Base-by-base conservation (phyloP, 2,113 vertebrate genomes). In the Amblyornis subalaris region DNA sequence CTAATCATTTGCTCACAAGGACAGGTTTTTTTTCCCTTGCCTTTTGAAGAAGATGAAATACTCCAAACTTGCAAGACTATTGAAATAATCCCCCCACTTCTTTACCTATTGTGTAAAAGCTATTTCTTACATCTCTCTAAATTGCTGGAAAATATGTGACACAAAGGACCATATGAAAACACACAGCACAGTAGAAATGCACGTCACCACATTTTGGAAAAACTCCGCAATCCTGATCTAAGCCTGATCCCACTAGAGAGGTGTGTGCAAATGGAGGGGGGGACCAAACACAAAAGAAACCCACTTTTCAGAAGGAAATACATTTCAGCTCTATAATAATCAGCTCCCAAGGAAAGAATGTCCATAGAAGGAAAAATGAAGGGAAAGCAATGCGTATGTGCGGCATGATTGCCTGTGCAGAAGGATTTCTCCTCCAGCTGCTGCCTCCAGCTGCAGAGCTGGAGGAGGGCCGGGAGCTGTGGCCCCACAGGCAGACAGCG, bases 1-100 rank as follows among this genome's bases (percentile, higher is more conserved):
- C 95, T 95, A 95, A 96, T 96, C 84, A 96, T 96, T 94, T 94
- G 58, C 90, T 97, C 85, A 73, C 77, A 93, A 89, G 95, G 44
- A 92, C 42, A 89, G 33, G 18, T 3, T 74, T 85, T 87, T 77
- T 66, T 25, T 2, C 47, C 33, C 62, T 93, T 4, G 8, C 47
- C 42, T 90, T 94, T 95, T 93, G 69, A 95, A 96, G 83, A 89
- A 88, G 78, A 93, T 54, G 10, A 95, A 95, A 94, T 91, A 25
- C 71, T 33, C 62, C 54, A 70, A 93, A 79, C 64, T 89, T 80
- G 25, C 77, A 91, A 90, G 79, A 88, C 66, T 73, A 51, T 76
- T 78, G 90, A 47, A 91, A 77, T 89, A 91, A 94, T 81, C 61
- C 29, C 40, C 16, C 6, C 0, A 2, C 67, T 87, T 88, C 47